These are phyloP conservation scores for Lepidothrix coronata DNA, from an alignment of 2,113 vertebrate species.

Conservation along the genomic window DNA sequence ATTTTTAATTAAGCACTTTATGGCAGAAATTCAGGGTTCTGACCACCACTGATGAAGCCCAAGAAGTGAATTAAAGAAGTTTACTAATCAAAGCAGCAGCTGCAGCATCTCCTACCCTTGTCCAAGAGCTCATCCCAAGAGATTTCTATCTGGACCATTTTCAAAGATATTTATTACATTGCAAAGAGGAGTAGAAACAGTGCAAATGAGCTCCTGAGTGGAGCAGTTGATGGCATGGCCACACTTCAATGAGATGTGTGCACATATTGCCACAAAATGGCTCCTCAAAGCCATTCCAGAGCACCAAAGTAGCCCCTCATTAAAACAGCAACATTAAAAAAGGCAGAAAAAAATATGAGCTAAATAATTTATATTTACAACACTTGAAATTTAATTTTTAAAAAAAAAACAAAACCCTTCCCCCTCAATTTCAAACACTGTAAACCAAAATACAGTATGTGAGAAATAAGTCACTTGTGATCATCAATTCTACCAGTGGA, in stretches of 20 bases:
- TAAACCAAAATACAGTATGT: not conserved
- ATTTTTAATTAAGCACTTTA: not conserved
- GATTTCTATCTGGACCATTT: not conserved
- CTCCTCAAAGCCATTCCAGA: slow-evolving; percentile 36
- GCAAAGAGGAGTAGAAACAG: not conserved
- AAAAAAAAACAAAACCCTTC: not conserved
- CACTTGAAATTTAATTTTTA: not conserved
- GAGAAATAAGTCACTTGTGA: not conserved
- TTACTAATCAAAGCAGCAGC: slow-evolving; percentile 42
- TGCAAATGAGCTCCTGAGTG: not conserved
- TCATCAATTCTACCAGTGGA: not conserved
- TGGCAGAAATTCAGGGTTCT: not conserved
- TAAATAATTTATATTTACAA: not conserved
- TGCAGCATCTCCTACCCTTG: slow-evolving; percentile 27
- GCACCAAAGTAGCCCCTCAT: not conserved
- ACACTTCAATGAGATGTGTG: not conserved
- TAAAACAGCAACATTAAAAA: not conserved
- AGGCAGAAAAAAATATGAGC: not conserved
- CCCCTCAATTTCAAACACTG: not conserved
- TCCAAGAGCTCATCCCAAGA: slow-evolving; percentile 2
- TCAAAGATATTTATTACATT: slow-evolving; percentile 24
- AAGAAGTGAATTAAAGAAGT: slow-evolving; percentile 31
- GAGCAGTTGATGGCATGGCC: not conserved
- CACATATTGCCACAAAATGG: slow-evolving; percentile 60
- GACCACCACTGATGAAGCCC: not conserved